Evolutionary conservation across 2,888 invertebrate species (phyloP).

Genomic region (Yponomeuta evonymella): DNA sequence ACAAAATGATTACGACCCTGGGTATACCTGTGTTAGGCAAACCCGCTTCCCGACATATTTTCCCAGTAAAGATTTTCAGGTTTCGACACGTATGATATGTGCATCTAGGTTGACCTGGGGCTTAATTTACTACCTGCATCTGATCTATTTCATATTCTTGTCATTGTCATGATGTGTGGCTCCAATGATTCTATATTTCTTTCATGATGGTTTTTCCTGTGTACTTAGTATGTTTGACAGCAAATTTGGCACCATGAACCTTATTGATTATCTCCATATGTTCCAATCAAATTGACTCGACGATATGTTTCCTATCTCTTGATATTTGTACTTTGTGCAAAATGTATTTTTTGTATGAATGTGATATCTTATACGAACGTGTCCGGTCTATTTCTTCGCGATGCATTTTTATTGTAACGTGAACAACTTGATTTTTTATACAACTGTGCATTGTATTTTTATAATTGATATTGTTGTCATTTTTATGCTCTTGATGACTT

Average conservation of each 20-base stretch:
- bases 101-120: neutral
- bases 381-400: neutral
- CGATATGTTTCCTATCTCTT: neutral
- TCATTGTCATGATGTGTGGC: neutral
- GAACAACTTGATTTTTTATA: neutral
- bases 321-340: neutral
- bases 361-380: neutral
- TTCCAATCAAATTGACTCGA: neutral
- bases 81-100: neutral
- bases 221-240: neutral
- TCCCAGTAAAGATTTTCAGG: neutral
- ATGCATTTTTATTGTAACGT: neutral
- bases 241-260: neutral
- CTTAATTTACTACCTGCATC: neutral
- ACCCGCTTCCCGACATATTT: neutral
- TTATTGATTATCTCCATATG: neutral
- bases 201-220: neutral
- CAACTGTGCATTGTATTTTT: constrained; percentile 3
- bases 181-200: neutral
- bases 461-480: neutral
- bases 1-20: no score
- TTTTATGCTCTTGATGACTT: constrained; percentile 4
- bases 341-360: constrained; percentile 1
- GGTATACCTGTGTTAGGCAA: no score
- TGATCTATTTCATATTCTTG: neutral